Evolutionary conservation across 1,140 invertebrate genomes (phyloP), one percentile per base, ranked within the genome.

Genomic region (Mamestra configurata): DNA sequence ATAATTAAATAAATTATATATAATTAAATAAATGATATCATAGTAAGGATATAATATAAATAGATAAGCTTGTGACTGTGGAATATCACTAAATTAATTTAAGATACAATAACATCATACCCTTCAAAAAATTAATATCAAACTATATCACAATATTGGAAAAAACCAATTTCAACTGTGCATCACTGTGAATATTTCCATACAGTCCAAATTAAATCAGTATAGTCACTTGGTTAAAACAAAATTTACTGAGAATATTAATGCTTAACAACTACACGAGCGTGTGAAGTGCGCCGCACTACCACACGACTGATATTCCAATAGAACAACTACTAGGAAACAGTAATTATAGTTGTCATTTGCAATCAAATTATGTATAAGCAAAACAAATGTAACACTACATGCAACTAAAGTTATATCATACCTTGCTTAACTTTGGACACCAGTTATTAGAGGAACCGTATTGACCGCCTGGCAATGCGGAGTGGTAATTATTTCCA

Each of bases 361-460:
- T 24, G 61, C 71, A 79, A 75, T 82, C 59, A 77, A 68, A 68
- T 35, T 37, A 77, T 40, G 18, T 40, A 20, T 79, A 81, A 73
- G 76, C 43, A 73, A 78, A 81, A 70, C 49, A 68, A 57, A 68
- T 68, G 43, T 72, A 53, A 64, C 77, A 18, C 13, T 49, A 76
- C 59, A 66, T 27, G 20, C 43, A 76, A 4, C 20, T 22, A 49
- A 82, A 82, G 71, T 81, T 79, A 81, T 80, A 31, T 83, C 87
- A 88, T 93, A 93, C 92, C 92, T 93, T 93, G 81, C 83, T 91
- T 37, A 88, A 84, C 86, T 94, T 95, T 82, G 92, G 92, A 88
- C 92, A 94, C 93, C 93, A 95, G 79, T 82, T 93, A 89, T 89
- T 92, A 85, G 88, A 89, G 57, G 90, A 84, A 87, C 84, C 84